Base-by-base conservation (phyloP, 2,888 invertebrate species). In the Hirtodrosophila cameraria region DNA sequence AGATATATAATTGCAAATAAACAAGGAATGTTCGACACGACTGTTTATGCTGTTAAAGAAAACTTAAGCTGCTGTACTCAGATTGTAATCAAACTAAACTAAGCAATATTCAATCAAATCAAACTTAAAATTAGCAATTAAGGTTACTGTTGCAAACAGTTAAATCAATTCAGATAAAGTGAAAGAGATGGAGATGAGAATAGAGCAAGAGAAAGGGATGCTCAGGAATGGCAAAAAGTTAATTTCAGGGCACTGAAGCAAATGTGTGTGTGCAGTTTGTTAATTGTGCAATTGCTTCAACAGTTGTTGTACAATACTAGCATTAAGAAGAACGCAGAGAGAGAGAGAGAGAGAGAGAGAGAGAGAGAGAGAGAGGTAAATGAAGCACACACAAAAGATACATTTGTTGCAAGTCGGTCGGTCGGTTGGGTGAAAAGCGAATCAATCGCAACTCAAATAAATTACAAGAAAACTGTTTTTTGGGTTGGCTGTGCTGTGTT, bases 401-500 rank as follows among this genome's bases (percentile, higher is more conserved):
- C 30, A 70, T 46, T 67, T 50, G 54, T 52, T 55, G 18, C 8
- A 52, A 58, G 46, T 41, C 54, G 43, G 55, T 20, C 46, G 25
- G 58, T 55, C 41, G 49, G 31, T 27, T 52, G 38, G 50, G 35
- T 39, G 35, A 39, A 53, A 70, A 48, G 48, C 68, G 57, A 67
- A 74, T 74, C 78, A 69, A 74, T 69, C 72, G 67, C 72, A 57
- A 42, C 76, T 79, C 57, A 75, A 67, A 81, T 77, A 77, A 77
- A 77, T 81, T 74, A 74, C 77, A 73, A 69, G 76, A 81, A 77
- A 81, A 77, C 59, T 62, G 59, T 45, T 15, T n/a, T n/a, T n/a
- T n/a, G n/a, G n/a, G n/a, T n/a, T n/a, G n/a, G n/a, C n/a, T n/a
- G n/a, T n/a, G n/a, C n/a, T n/a, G n/a, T n/a, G n/a, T n/a, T n/a